Evolutionary conservation across 2,888 invertebrate species (phyloP).

Genomic region (Andrena fulva): DNA sequence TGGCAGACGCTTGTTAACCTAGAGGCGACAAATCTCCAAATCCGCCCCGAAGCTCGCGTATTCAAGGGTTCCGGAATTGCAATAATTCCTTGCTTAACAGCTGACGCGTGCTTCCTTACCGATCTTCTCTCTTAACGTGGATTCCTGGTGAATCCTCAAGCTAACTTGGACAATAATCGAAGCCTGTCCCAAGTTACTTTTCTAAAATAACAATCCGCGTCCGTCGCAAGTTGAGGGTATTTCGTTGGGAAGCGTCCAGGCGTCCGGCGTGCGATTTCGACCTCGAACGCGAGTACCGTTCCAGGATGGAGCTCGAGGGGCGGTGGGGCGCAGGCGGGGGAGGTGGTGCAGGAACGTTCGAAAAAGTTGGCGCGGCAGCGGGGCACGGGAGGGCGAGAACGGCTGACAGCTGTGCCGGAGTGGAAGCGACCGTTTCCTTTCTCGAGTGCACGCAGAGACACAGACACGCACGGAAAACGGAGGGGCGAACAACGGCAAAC

Average conservation of each 20-base stretch:
- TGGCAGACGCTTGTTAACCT: no score
- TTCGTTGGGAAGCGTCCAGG: background rate
- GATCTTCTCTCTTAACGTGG: no score
- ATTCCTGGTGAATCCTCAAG: no score
- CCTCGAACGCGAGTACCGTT: conserved; percentile 15
- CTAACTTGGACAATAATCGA: no score
- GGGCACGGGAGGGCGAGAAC: conserved; percentile 17
- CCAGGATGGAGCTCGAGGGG: background rate
- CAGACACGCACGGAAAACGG: conserved; percentile 41
- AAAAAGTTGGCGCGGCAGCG: conserved; percentile 22
- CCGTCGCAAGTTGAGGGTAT: background rate
- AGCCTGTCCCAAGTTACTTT: background rate
- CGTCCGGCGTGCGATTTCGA: background rate
- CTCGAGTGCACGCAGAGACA: conserved; percentile 17
- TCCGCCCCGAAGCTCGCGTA: no score
- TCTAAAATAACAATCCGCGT: background rate
- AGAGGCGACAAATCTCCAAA: no score
- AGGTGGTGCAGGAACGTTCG: background rate
- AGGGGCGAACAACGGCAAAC: conserved; percentile 26
- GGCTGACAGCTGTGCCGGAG: conserved; percentile 39
- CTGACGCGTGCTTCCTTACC: no score
- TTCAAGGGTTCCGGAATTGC: no score
- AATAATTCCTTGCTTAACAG: no score
- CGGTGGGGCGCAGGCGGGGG: background rate
- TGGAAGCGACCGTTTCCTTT: conserved; percentile 54